Base-by-base conservation (phyloP, 2,797 vertebrate genomes). In the Emys orbicularis region DNA sequence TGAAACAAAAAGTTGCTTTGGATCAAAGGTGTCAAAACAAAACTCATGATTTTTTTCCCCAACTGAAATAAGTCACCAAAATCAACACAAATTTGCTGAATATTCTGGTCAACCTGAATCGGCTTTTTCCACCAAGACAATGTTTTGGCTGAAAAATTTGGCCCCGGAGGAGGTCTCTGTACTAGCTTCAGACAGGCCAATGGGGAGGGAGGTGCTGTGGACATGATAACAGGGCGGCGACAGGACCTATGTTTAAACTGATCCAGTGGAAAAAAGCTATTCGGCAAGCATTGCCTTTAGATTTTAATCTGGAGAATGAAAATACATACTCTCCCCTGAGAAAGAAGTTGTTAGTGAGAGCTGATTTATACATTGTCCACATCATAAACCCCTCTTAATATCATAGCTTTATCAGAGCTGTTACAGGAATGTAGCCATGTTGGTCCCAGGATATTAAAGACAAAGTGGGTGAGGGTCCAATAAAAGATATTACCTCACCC, bases 321-420 rank as follows among this genome's bases (percentile, higher is more conserved):
- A 96, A 37, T 2, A 76, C 6, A 37, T 27, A 21, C 56, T 90
- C 83, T 81, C 79, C 91, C 10, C 81, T 86, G 56, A 37, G 88
- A 50, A 79, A 84, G 59, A 37, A 8, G 61, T 1, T 0, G 59
- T 84, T 85, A 86, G 53, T 23, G 12, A 85, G n/a, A 16, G 72
- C 81, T 87, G 34, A 2, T 72, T 59, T 57, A 41, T 52, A 59
- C 47, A 16, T 9, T 76, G 41, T 27, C 27, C 74, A 76, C 74
- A 15, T 84, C 74, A 72, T n/a, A 65, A 88, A 12, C 21, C 76
- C 44, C 44, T 21, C n/a, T 68, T 68, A 21, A 23, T 37, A 68
- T 37, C n/a, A 68, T 23, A 65, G 9, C 18, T 68, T 6, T 18
- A 8, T n/a, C 34, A 9, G 31, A n/a, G 34, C 15, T n/a, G 61